These are phyloP conservation scores for Diloba caeruleocephala DNA, from an alignment of 2,888 invertebrate genomes.

Conservation along the genomic window DNA sequence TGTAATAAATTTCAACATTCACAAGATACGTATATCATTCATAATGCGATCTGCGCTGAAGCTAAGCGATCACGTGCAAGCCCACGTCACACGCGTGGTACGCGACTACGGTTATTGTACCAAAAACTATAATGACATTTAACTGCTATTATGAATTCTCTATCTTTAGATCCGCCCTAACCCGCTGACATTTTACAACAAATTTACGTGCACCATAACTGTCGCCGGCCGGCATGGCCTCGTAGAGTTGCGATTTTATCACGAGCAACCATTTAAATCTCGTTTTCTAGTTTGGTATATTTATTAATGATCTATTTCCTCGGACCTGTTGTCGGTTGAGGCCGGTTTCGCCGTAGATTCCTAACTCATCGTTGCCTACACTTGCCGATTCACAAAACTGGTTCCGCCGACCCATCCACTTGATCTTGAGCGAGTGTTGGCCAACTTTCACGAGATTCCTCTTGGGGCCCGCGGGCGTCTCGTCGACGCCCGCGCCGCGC, in stretches of 20 bases:
- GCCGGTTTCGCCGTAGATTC: conserved; percentile 59
- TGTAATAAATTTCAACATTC: conserved; percentile 42
- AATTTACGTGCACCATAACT: conserved; percentile 25
- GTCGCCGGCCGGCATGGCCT: conserved; percentile 25
- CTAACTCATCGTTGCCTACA: conserved; percentile 65
- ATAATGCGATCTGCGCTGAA: conserved; percentile 30
- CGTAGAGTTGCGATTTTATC: conserved; percentile 41
- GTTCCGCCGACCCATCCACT: conserved; percentile 80
- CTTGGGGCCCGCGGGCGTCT: conserved; percentile 60
- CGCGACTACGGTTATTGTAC: conserved; percentile 14
- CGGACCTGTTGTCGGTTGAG: conserved; percentile 49
- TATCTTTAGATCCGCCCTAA: conserved; percentile 27
- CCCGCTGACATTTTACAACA: conserved; percentile 36
- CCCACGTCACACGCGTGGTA: conserved; percentile 28
- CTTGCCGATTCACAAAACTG: conserved; percentile 83
- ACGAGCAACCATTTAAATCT: conserved; percentile 41
- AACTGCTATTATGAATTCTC: conserved; percentile 37
- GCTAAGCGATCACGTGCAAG: conserved; percentile 54
- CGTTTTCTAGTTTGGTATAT: conserved; percentile 51
- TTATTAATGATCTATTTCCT: conserved; percentile 59
- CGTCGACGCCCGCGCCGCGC: conserved; percentile 50
- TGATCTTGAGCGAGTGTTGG: conserved; percentile 78
- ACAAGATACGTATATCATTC: conserved; percentile 24
- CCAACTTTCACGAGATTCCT: conserved; percentile 88
- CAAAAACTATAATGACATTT: conserved; percentile 44